Base-by-base conservation (phyloP, 2,797 vertebrate genomes). In the Thalassophryne amazonica region DNA sequence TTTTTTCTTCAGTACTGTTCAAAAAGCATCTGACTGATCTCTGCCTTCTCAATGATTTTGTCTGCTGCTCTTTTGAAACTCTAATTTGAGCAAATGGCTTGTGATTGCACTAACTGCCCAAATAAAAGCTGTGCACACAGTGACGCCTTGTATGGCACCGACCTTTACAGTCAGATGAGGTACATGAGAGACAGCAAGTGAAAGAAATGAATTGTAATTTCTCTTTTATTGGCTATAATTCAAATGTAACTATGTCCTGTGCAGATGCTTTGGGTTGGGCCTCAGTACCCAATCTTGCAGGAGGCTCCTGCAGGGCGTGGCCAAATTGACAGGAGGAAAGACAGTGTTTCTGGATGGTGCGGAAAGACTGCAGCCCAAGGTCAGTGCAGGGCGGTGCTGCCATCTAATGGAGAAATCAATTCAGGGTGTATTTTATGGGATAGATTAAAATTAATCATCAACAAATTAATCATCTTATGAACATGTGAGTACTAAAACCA, bases 311-410 rank as follows among this genome's bases (percentile, higher is more conserved):
- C 90, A 84, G 48, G 90, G 87, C 35, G 65, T 97, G 60, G 92
- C 95, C 69, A 93, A 88, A 67, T 81, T 97, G 66, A 96, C 94
- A 29, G 92, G 93, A 52, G 97, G 97, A 38, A 66, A 54, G 0
- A 85, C 93, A 0, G 94, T 95, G 83, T 93, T 96, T 81, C 80
- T 93, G 45, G 80, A 76, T 33, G 91, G 93, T 0, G 91, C 89
- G 0, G 93, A 98, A 80, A 93, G 96, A 69, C 87, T 99, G 55
- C 95, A 97, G 83, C 95, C 96, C 16, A 93, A 94, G 94, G 96
- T 99, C 70, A 82, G 5, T 39, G 17, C 14, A 3, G 11, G 31
- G 38, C 42, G 68, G 31, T 60, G 64, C 69, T 74, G 60, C 50
- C 80, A 73, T 53, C 78, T 79, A 39, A 3, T 76, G 80, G 69